Evolutionary conservation across 2,888 invertebrate species (phyloP), one percentile per base, ranked within the genome.

Genomic region (Andrena trimmerana): DNA sequence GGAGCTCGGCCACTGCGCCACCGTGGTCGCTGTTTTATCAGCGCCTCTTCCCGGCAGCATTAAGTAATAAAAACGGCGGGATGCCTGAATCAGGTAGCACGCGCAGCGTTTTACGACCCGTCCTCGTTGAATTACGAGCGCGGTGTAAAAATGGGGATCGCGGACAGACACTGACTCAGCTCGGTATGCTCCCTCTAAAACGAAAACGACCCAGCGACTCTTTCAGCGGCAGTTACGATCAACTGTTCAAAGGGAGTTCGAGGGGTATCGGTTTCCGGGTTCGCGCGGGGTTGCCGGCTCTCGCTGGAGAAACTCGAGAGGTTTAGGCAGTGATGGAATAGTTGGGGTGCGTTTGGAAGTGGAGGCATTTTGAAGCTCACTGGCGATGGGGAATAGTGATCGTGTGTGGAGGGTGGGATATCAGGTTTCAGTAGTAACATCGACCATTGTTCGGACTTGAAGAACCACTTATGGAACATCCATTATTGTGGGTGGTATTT

Each of bases 21-120:
- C 52, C 31, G 59, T 16, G 20, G 48, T 50, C n/a, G 8, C 52
- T 76, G 69, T 79, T 79, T 79, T 59, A 79, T 36, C 78, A 65
- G 57, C 20, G 16, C 16, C 31, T 16, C 50, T 52, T 50, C 29
- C 31, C 42, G 50, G n/a, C 16, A 16, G 68, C 77, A 65, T 73
- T 65, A 57, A 73, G 65, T 65, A 48, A 73, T 78, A 81, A 78
- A 78, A 72, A 67, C 60, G 36, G 31, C n/a, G 57, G 42, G 52
- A 68, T 78, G 66, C 67, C 71, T 54, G 79, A 77, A 80, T 80
- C 78, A 42, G 62, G 78, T 57, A 48, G 13, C 57, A 8, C 50
- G 29, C 5, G 70, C 16, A n/a, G 20, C 60, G 54, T 68, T 81
- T 81, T 78, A 78, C 78, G 70, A 71, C 36, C 20, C 42, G 16